A percentile compares a stretch with the other conserved stretches of the same genome.
Evolutionary conservation across 1,140 invertebrate species (phyloP).

Genomic region (Diachasma alloeum): DNA sequence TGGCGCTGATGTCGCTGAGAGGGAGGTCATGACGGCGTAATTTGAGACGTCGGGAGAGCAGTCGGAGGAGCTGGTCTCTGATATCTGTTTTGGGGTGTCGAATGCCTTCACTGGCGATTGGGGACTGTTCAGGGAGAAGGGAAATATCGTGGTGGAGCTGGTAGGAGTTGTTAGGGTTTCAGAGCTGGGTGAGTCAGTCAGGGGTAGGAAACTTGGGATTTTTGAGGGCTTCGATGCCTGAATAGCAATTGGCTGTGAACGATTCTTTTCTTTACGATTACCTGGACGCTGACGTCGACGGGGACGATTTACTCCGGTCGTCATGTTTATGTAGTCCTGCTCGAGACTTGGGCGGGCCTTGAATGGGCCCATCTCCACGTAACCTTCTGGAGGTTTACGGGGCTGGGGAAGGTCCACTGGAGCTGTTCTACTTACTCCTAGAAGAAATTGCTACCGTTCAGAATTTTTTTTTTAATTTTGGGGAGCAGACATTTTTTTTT

Average conservation of each 20-base stretch:
- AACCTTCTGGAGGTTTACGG: conserved; percentile 66
- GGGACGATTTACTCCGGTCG: conserved; percentile 38
- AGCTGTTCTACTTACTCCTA: conserved; percentile 55
- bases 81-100: conserved; percentile 36
- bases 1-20: conserved; percentile 26
- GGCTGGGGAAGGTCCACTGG: conserved; percentile 61
- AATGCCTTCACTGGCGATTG: conserved; percentile 66
- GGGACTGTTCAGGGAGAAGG: conserved; percentile 70
- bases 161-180: conserved; percentile 62
- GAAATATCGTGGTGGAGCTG: conserved; percentile 69
- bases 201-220: conserved; percentile 56
- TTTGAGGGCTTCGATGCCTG: conserved; percentile 60
- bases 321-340: conserved; percentile 64
- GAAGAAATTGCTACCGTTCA: background rate
- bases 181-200: conserved; percentile 39
- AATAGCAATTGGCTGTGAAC: conserved; percentile 71
- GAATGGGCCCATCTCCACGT: conserved; percentile 70
- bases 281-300: conserved; percentile 38
- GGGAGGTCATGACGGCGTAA: conserved; percentile 52
- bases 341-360: conserved; percentile 53
- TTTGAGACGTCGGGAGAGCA: conserved; percentile 38
- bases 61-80: conserved; percentile 30
- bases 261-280: conserved; percentile 59
- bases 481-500: no score
- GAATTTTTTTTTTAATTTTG: background rate